Evolutionary conservation across 2,797 vertebrate species (phyloP).

Genomic region (Bradypodion ventrale): DNA sequence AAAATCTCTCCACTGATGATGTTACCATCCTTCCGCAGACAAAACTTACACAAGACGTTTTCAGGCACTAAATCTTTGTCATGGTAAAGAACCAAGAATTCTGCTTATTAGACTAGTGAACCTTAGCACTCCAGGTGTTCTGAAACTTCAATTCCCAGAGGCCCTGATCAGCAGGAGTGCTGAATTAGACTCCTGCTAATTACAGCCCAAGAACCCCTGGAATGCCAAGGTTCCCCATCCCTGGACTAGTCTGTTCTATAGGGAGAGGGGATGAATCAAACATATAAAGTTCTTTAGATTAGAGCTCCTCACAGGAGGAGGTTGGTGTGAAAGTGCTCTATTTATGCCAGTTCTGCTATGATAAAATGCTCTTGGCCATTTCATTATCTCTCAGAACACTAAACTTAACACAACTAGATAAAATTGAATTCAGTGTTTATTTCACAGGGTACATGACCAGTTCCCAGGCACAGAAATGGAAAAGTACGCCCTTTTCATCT

Average conservation of each 20-base stretch:
- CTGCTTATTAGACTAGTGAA: too few species aligned
- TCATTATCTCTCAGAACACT: background rate
- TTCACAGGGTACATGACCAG: conserved; percentile 86
- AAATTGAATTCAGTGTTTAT: conserved; percentile 32
- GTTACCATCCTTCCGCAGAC: too few species aligned
- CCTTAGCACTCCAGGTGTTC: too few species aligned
- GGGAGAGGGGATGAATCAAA: background rate
- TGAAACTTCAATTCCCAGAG: too few species aligned
- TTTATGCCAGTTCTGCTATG: background rate
- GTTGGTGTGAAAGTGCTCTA: background rate
- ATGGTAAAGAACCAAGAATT: too few species aligned
- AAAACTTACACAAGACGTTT: too few species aligned
- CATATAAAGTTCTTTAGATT: background rate
- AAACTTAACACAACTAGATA: background rate
- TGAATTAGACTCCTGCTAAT: too few species aligned
- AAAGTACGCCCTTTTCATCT: conserved; percentile 85
- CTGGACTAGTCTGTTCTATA: background rate
- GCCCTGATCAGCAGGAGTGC: too few species aligned
- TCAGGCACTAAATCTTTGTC: too few species aligned
- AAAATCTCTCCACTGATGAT: too few species aligned
- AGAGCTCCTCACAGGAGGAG: background rate
- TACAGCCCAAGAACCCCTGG: too few species aligned
- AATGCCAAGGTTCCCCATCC: too few species aligned
- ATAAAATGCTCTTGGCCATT: background rate
- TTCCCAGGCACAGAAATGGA: conserved; percentile 91